Percentiles rank a stretch among this genome's conserved stretches.
These are phyloP conservation scores for Zaprionus gabonicus DNA, from an alignment of 1,140 invertebrate species.

Conservation along the genomic window DNA sequence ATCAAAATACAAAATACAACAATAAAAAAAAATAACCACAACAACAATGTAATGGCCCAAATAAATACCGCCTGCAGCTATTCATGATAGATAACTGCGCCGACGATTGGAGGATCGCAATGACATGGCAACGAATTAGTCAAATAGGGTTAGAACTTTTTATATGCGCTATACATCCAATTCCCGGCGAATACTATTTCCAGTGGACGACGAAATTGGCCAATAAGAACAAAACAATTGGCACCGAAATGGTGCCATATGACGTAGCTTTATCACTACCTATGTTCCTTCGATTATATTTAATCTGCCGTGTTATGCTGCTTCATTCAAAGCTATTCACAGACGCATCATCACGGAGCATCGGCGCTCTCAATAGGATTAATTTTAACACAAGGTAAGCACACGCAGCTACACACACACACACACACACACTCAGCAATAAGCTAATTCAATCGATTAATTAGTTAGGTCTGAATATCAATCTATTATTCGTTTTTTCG, in stretches of 20 bases:
- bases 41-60: constrained; percentile 18
- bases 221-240: constrained; percentile 94
- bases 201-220: constrained; percentile 97
- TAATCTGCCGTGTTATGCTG: constrained; percentile 99
- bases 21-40: constrained; percentile 2
- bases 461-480: not conserved
- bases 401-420: not conserved
- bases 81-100: constrained; percentile 99
- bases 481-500: not conserved
- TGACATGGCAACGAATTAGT: constrained; percentile 97
- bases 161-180: constrained; percentile 98
- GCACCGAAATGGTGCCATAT: constrained; percentile 93
- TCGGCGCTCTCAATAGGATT: constrained; percentile 99
- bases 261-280: constrained; percentile 98
- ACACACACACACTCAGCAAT: not conserved
- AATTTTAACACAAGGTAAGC: constrained; percentile 97
- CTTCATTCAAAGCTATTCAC: constrained; percentile 99
- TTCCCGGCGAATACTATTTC: constrained; percentile 98
- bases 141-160: constrained; percentile 96
- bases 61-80: constrained; percentile 87
- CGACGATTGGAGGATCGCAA: constrained; percentile 99
- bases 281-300: constrained; percentile 99
- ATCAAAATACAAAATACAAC: constrained; percentile 4
- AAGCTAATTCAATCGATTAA: not conserved
- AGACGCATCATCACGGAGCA: constrained; percentile 96